Evolutionary conservation across 2,888 invertebrate genomes (phyloP).

Genomic region (Rhaphigaster nebulosa): DNA sequence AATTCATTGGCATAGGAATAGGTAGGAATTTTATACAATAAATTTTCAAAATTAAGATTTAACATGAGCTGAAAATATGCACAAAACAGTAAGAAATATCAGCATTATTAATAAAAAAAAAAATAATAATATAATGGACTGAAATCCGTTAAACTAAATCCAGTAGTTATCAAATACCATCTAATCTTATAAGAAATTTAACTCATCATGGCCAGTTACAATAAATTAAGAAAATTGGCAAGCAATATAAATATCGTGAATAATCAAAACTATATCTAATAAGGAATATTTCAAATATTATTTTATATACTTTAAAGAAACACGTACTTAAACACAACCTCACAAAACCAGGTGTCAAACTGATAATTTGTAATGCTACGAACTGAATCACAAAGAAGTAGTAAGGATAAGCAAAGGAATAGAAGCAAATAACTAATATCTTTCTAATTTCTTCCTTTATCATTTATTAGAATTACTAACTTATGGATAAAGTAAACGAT

Average conservation of each 20-base stretch:
- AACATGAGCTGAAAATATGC: background rate
- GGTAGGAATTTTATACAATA: background rate
- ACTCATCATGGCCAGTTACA: background rate
- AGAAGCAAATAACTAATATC: background rate
- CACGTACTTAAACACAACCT: background rate
- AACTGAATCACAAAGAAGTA: slow-evolving; percentile 3
- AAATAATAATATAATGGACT: background rate
- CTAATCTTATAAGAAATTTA: background rate
- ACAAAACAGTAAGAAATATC: background rate
- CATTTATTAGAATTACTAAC: background rate
- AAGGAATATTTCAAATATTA: background rate
- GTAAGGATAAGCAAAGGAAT: background rate
- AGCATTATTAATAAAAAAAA: background rate
- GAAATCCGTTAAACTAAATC: background rate
- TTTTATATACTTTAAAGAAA: background rate
- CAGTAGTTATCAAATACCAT: background rate
- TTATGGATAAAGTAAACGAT: background rate
- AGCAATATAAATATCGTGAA: background rate
- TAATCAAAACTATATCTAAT: background rate
- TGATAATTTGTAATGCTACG: background rate
- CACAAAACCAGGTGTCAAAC: slow-evolving; percentile 29
- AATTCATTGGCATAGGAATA: background rate
- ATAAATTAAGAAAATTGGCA: background rate
- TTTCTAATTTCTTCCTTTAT: background rate
- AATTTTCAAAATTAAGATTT: background rate